These are phyloP conservation scores for Drosophila ambigua DNA, from an alignment of 1,140 invertebrate species.

Conservation along the genomic window DNA sequence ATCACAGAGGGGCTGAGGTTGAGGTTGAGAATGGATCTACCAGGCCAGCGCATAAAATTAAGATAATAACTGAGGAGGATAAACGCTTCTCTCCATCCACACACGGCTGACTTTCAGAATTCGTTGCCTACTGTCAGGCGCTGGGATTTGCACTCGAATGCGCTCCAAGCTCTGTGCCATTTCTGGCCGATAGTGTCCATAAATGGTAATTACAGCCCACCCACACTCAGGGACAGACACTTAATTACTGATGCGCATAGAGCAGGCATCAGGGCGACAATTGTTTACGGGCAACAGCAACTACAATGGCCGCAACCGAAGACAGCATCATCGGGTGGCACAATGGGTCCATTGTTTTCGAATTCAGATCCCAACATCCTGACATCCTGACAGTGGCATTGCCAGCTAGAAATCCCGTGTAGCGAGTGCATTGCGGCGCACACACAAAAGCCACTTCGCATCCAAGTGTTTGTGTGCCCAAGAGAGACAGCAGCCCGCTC, in stretches of 20 bases:
- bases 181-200: conserved; percentile 29
- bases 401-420: conserved; percentile 55
- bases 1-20: no score
- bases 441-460: conserved; percentile 69
- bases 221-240: conserved; percentile 41
- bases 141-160: background rate
- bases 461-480: conserved; percentile 64
- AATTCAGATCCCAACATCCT: conserved; percentile 46
- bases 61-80: no score
- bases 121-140: conserved; percentile 7
- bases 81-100: no score
- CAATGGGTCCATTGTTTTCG: conserved; percentile 65
- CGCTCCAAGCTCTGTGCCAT: background rate
- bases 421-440: conserved; percentile 67
- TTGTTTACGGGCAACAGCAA: conserved; percentile 58
- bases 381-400: conserved; percentile 71
- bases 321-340: conserved; percentile 37
- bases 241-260: conserved; percentile 54
- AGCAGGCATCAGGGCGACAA: conserved; percentile 36
- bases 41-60: no score
- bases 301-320: conserved; percentile 14
- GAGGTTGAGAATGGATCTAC: no score
- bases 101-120: background rate
- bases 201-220: conserved; percentile 31
- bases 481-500: conserved; percentile 30